Evolutionary conservation across 2,888 invertebrate species (phyloP).

Genomic region (Cyrtodaria siliqua): DNA sequence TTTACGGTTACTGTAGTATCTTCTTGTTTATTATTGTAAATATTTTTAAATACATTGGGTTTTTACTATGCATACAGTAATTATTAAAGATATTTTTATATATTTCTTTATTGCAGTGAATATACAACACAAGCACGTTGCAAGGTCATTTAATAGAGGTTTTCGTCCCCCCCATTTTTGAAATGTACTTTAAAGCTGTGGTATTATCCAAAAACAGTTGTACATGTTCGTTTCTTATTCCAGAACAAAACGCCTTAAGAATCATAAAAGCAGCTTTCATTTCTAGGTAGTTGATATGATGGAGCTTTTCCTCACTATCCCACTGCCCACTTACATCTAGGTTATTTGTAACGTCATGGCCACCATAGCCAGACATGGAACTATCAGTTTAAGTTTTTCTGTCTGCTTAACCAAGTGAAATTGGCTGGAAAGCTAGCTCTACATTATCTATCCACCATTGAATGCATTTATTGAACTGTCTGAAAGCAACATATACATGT

Average conservation of each 20-base stretch:
- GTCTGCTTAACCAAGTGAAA: constrained; percentile 4
- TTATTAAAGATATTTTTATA: too few relatives aligned
- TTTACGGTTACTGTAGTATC: too few relatives aligned
- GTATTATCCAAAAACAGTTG: constrained; percentile 35
- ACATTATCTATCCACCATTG: constrained; percentile 53
- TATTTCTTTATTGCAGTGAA: too few relatives aligned
- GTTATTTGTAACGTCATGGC: constrained; percentile 2
- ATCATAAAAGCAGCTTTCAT: constrained; percentile 41
- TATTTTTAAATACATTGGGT: too few relatives aligned
- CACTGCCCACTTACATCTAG: constrained; percentile 28
- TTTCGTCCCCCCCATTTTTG: constrained; percentile 41
- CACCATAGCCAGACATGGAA: constrained; percentile 41
- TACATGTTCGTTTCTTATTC: constrained; percentile 23
- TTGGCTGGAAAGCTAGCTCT: neutral
- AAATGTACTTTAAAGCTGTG: constrained; percentile 41
- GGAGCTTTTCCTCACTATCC: constrained; percentile 16
- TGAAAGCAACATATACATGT: constrained; percentile 34
- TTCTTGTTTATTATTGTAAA: too few relatives aligned
- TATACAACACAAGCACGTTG: too few relatives aligned
- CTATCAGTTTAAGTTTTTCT: constrained; percentile 36
- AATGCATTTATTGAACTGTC: constrained; percentile 15
- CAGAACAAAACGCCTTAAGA: constrained; percentile 5
- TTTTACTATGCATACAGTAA: too few relatives aligned
- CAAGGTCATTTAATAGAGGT: constrained; percentile 26
- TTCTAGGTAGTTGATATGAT: constrained; percentile 46